Conservation (phyloP, 2,113 vertebrate genomes). For the cat (Felis catus) region DNA sequence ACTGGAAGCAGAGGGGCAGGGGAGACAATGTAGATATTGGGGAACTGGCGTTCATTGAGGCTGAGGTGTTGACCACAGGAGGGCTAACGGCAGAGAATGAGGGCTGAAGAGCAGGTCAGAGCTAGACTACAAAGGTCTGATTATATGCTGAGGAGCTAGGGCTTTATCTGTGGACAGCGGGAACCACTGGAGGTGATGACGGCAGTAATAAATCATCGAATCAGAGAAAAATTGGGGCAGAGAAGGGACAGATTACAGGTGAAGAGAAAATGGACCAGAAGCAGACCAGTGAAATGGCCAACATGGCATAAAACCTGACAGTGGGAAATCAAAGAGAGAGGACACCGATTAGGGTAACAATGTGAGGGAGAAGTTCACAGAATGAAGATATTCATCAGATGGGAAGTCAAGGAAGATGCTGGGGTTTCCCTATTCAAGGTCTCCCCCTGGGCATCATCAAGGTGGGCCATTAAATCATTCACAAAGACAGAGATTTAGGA, state of each 20-base stretch:
- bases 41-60: neutral
- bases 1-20: neutral
- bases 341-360: neutral
- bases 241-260: neutral
- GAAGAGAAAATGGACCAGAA: neutral
- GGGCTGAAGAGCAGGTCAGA: neutral
- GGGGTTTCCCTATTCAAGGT: neutral
- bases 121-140: neutral
- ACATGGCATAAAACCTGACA: neutral
- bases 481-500: neutral
- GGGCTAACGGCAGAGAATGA: neutral
- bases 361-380: neutral
- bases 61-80: neutral
- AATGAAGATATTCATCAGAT: neutral
- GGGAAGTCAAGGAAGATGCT: neutral
- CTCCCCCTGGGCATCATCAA: neutral
- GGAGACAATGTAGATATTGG: fast-evolving
- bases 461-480: neutral
- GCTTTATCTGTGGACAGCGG: neutral
- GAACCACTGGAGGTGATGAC: neutral
- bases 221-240: neutral
- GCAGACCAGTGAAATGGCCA: neutral
- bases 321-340: neutral
- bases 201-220: neutral
- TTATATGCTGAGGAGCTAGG: neutral